Percentiles rank a stretch among this genome's conserved stretches.
Evolutionary conservation across 2,797 vertebrate genomes (phyloP).

Genomic region (Hephaestus fuliginosus): DNA sequence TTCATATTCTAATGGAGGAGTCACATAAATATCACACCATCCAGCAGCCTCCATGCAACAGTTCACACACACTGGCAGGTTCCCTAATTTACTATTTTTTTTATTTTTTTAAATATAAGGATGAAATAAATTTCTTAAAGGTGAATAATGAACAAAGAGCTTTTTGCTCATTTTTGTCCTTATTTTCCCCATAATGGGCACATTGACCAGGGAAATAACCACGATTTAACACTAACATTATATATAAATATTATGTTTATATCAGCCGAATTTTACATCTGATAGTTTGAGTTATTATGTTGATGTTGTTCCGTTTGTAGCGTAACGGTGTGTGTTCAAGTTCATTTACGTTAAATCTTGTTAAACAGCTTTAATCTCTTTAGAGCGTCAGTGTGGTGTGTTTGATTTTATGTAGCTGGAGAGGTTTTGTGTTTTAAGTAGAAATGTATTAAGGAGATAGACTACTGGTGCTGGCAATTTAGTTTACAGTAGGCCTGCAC

Average conservation of each 20-base stretch:
- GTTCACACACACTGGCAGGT: not conserved
- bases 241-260: not conserved
- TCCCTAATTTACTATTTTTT: not conserved
- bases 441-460: not conserved
- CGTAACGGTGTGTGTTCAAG: not conserved
- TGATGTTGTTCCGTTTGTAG: not conserved
- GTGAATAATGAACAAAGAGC: not conserved
- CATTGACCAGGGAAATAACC: not conserved
- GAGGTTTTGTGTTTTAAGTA: not conserved
- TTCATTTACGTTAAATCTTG: not conserved
- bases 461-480: not conserved
- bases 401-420: not conserved
- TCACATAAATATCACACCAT: not conserved
- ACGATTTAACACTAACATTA: not conserved
- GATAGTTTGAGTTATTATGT: not conserved
- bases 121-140: not conserved
- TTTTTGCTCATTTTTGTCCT: not conserved
- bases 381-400: not conserved
- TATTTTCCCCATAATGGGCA: not conserved
- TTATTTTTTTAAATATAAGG: not conserved
- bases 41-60: not conserved
- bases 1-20: not conserved
- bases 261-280: not conserved
- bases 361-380: not conserved
- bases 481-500: constrained; percentile 47